Conservation (phyloP, 2,797 vertebrate species). For the Erethizon dorsatum region DNA sequence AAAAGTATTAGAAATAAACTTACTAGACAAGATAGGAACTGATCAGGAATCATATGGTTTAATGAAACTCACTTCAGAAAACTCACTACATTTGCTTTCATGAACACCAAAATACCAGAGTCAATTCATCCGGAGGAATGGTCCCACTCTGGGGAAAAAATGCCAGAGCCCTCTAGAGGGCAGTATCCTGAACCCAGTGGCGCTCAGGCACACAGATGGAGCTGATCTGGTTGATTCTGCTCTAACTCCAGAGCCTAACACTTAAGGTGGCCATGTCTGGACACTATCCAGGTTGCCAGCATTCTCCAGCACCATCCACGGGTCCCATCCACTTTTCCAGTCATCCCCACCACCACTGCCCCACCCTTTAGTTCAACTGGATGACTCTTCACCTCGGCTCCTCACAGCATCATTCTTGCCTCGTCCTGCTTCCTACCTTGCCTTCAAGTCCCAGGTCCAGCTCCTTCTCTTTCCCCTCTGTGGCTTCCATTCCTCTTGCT, state of each 20-base stretch:
- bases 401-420: not conserved
- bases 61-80: not conserved
- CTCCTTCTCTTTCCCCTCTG: not conserved
- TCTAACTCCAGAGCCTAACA: not conserved
- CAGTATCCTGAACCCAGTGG: not conserved
- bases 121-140: not conserved
- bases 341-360: no score
- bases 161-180: not conserved
- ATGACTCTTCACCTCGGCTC: not conserved
- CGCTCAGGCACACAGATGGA: not conserved
- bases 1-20: conserved; percentile 59
- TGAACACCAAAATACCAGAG: not conserved
- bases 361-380: not conserved
- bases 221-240: not conserved
- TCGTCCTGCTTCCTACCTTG: not conserved
- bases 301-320: not conserved
- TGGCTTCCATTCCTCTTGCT: not conserved
- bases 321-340: not conserved
- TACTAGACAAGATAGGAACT: not conserved
- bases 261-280: not conserved
- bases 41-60: conserved; percentile 17
- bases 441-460: not conserved
- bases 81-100: not conserved
- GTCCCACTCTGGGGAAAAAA: not conserved
- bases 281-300: not conserved